phyloP scores from a whole-genome alignment of 2,888 invertebrate genomes.

The Neoscelio sp. region DNA sequence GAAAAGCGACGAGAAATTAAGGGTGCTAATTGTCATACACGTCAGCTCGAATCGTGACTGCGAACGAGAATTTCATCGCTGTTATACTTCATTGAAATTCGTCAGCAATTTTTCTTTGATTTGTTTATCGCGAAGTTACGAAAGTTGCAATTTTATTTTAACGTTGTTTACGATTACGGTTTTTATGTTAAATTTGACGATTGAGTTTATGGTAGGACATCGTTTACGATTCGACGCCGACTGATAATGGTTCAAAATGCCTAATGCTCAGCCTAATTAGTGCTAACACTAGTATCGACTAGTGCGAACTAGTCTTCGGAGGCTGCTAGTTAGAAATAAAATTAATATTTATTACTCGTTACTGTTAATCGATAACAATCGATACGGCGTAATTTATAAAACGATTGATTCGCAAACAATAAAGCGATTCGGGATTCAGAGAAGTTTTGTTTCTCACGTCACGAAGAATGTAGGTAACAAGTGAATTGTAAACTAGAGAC shows the following conservation, averaged over 20 bases:
- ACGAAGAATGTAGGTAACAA: slow-evolving; percentile 45
- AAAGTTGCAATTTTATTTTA: neutral
- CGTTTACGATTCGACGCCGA: slow-evolving; percentile 40
- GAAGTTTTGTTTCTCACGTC: slow-evolving; percentile 28
- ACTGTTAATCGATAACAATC: slow-evolving; percentile 69
- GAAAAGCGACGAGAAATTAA: slow-evolving; percentile 60
- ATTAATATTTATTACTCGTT: slow-evolving; percentile 75
- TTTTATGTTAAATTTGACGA: neutral
- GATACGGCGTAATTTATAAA: slow-evolving; percentile 68
- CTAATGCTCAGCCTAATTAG: slow-evolving; percentile 79
- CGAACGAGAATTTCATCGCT: slow-evolving; percentile 28
- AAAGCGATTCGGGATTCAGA: slow-evolving; percentile 2
- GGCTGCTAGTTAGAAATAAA: slow-evolving; percentile 80
- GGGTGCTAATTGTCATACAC: slow-evolving; percentile 63
- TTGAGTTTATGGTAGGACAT: neutral
- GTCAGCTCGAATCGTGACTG: slow-evolving; percentile 42
- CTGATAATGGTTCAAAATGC: slow-evolving; percentile 63
- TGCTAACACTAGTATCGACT: slow-evolving; percentile 79
- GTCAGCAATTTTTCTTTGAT: neutral
- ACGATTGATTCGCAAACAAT: slow-evolving; percentile 42
- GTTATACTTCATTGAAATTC: neutral
- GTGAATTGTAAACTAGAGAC: slow-evolving; percentile 66
- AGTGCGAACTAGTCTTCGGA: slow-evolving; percentile 80
- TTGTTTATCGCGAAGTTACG: neutral
- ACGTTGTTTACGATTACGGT: neutral